Conservation (phyloP, 2,797 vertebrate species). For the Jordanella pulchra region DNA sequence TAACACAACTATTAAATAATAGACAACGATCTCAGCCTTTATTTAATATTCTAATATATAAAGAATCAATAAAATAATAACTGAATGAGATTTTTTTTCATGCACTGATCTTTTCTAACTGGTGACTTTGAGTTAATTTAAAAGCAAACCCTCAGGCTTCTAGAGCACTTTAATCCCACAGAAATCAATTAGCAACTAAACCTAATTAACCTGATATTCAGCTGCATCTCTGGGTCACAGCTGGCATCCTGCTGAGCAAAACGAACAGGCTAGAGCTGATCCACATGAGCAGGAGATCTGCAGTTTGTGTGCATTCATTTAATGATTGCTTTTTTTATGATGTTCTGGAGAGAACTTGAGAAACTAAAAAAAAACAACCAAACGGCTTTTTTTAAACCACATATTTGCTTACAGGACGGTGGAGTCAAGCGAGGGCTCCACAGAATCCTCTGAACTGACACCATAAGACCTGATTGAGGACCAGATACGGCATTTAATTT, state of each 20-base stretch:
- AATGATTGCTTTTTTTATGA: conserved; percentile 21
- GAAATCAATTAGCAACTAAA: conserved; percentile 67
- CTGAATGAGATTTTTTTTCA: neutral
- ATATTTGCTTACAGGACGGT: conserved; percentile 1
- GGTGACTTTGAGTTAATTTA: conserved; percentile 32
- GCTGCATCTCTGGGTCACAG: conserved; percentile 35
- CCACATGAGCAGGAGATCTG: conserved; percentile 10
- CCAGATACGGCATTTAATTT: conserved; percentile 17
- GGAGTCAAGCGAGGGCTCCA: conserved; percentile 6
- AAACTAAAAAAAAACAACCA: conserved; percentile 25
- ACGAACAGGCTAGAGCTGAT: conserved; percentile 32
- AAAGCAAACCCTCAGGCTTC: conserved; percentile 36
- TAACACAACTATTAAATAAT: neutral
- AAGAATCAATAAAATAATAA: neutral
- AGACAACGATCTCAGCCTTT: neutral
- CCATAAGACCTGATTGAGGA: conserved; percentile 23
- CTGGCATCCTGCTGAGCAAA: conserved; percentile 21
- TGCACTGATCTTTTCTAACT: conserved; percentile 14
- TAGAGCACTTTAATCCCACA: conserved; percentile 49
- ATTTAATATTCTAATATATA: neutral
- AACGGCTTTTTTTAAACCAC: neutral
- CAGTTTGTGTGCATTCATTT: conserved; percentile 8
- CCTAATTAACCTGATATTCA: conserved; percentile 56
- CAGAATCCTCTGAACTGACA: conserved; percentile 17
- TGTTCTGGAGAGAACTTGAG: conserved; percentile 10